Percentiles rank a stretch among this genome's conserved stretches.
phyloP scores from a whole-genome alignment of 2,113 vertebrate species.

The Antennarius striatus region DNA sequence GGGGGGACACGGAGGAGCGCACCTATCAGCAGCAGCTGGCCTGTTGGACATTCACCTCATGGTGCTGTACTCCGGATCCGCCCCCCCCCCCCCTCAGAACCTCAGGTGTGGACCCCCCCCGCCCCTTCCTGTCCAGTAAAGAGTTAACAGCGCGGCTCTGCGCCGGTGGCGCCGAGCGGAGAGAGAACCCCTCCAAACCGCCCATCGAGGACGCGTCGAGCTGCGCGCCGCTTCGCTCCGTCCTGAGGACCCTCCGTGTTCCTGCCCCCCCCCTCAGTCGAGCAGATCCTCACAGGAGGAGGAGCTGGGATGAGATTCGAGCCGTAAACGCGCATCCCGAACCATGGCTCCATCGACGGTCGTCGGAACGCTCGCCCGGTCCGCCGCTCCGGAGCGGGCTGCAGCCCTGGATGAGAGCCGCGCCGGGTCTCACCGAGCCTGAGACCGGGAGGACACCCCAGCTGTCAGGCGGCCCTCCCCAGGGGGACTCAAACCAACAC shows the following conservation, averaged over 20 bases:
- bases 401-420: slow-evolving; percentile 50
- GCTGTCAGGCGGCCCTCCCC: slow-evolving; percentile 40
- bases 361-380: slow-evolving; percentile 30
- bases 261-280: no score
- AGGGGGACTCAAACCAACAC: slow-evolving; percentile 40
- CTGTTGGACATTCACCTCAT: no score
- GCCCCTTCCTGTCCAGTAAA: slow-evolving; percentile 43
- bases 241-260: no score
- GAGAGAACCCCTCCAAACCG: slow-evolving; percentile 47
- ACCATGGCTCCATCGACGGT: slow-evolving; percentile 52
- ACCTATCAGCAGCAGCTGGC: no score
- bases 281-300: background rate
- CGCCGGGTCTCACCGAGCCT: slow-evolving; percentile 24
- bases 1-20: no score
- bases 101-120: background rate
- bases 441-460: slow-evolving; percentile 44
- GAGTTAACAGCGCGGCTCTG: slow-evolving; percentile 78
- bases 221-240: no score
- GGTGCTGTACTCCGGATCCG: no score
- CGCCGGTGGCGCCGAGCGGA: slow-evolving; percentile 58
- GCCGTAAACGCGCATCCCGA: slow-evolving; percentile 22
- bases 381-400: slow-evolving; percentile 52
- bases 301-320: slow-evolving; percentile 14
- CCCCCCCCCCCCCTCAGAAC: no score
- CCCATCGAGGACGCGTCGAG: slow-evolving; percentile 21